These are phyloP conservation scores for Rallus crepitans DNA, from an alignment of 2,797 vertebrate species.

Conservation along the genomic window DNA sequence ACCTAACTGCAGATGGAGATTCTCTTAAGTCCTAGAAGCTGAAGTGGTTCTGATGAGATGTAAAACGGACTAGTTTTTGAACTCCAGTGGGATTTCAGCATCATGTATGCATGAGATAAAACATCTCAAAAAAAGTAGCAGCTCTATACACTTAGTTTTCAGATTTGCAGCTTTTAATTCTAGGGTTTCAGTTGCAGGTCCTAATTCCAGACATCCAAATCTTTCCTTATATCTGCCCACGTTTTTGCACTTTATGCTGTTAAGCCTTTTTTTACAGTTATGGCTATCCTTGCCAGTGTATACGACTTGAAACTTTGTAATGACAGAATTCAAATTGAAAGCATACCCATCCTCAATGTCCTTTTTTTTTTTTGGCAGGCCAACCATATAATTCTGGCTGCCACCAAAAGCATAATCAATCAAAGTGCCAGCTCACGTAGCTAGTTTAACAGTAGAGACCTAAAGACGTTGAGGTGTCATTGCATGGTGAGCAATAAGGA, in stretches of 20 bases:
- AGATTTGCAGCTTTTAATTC: background rate
- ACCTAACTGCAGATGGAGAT: background rate
- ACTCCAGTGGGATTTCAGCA: background rate
- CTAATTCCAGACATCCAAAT: background rate
- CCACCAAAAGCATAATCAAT: background rate
- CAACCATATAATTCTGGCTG: background rate
- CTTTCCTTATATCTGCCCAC: background rate
- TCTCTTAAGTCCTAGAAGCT: background rate
- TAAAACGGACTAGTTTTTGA: background rate
- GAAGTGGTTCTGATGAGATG: background rate
- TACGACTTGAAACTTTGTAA: background rate
- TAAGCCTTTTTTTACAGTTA: background rate
- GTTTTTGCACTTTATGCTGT: background rate
- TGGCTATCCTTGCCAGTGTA: background rate
- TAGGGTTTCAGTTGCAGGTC: background rate
- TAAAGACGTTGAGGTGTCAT: background rate
- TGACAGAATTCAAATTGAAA: background rate
- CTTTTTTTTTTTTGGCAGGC: no score
- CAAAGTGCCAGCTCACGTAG: background rate
- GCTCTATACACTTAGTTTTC: background rate
- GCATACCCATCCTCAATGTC: background rate
- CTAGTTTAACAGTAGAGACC: background rate
- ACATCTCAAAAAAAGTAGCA: background rate
- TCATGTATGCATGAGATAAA: accelerated
- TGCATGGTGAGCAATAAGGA: background rate